Percentiles rank a stretch among this genome's conserved stretches.
phyloP scores from a whole-genome alignment of 2,113 vertebrate genomes.

The Ochotona princeps region DNA sequence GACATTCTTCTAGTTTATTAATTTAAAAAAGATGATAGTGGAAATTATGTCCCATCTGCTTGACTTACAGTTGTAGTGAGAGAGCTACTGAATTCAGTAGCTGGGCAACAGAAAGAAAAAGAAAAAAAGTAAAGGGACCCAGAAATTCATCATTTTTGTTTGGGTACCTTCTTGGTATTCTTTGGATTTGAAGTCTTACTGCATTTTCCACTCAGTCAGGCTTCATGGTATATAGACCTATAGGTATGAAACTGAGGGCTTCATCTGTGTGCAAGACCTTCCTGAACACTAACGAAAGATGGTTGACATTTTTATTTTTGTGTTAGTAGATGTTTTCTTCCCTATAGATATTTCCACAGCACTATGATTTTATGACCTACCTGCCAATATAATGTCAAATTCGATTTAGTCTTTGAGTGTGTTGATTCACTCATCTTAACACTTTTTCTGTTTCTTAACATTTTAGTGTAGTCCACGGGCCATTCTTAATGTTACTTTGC shows the following conservation, averaged over 20 bases:
- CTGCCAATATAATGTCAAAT: neutral
- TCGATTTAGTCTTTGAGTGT: neutral
- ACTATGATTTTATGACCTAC: neutral
- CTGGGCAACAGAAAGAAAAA: neutral
- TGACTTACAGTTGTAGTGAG: neutral
- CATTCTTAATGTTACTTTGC: neutral
- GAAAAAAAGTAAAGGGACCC: neutral
- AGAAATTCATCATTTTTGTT: neutral
- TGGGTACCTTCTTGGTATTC: neutral
- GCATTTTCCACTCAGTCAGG: neutral
- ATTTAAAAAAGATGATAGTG: slow-evolving; percentile 43
- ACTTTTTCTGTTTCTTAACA: neutral
- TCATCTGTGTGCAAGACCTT: neutral
- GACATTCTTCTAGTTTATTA: slow-evolving; percentile 42
- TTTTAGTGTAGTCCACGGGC: neutral
- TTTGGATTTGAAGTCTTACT: slow-evolving; percentile 13
- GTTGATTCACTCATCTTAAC: neutral
- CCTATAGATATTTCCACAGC: neutral
- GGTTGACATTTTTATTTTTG: neutral
- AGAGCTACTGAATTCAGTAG: neutral
- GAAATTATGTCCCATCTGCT: neutral
- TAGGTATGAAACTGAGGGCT: neutral
- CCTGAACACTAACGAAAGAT: neutral
- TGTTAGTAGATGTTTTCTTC: neutral
- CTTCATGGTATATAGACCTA: neutral